Evolutionary conservation across 2,797 vertebrate genomes (phyloP).

Genomic region (Acanthurus lineatus): DNA sequence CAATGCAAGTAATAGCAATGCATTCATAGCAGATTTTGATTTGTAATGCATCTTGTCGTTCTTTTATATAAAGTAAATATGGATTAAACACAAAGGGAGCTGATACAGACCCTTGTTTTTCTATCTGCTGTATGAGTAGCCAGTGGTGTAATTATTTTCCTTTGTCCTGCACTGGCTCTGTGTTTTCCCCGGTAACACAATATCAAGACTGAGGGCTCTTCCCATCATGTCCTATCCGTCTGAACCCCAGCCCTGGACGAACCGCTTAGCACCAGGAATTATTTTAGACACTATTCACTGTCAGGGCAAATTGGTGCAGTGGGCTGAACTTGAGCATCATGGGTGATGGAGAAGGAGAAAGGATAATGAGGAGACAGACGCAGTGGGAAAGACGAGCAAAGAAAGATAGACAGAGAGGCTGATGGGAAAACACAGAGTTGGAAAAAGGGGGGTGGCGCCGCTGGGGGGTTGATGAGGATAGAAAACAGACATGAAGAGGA

Average conservation of each 20-base stretch:
- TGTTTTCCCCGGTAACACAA: conserved; percentile 15
- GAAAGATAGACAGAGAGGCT: conserved; percentile 34
- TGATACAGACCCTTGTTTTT: not conserved
- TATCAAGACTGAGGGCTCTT: conserved; percentile 38
- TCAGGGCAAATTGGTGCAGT: conserved; percentile 69
- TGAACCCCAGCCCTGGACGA: conserved; percentile 52
- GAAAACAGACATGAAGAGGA: conserved; percentile 17
- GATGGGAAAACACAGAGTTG: conserved; percentile 29
- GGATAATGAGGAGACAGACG: conserved; percentile 64
- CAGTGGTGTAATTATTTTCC: not conserved
- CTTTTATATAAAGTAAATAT: conserved; percentile 11
- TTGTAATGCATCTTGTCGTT: not conserved
- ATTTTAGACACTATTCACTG: conserved; percentile 69
- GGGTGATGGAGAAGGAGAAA: conserved; percentile 56
- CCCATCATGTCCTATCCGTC: conserved; percentile 66
- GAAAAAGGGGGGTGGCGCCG: not conserved
- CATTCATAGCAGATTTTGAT: not conserved
- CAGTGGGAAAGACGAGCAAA: conserved; percentile 23
- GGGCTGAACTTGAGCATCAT: conserved; percentile 60
- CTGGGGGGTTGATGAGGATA: not conserved
- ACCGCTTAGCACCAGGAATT: conserved; percentile 54
- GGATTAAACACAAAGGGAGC: too few species aligned
- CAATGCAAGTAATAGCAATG: not conserved
- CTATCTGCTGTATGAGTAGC: not conserved
- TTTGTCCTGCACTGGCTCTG: conserved; percentile 5